Evolutionary conservation across 2,888 invertebrate genomes (phyloP), one percentile per base, ranked within the genome.

Genomic region (Tinea trinotella): DNA sequence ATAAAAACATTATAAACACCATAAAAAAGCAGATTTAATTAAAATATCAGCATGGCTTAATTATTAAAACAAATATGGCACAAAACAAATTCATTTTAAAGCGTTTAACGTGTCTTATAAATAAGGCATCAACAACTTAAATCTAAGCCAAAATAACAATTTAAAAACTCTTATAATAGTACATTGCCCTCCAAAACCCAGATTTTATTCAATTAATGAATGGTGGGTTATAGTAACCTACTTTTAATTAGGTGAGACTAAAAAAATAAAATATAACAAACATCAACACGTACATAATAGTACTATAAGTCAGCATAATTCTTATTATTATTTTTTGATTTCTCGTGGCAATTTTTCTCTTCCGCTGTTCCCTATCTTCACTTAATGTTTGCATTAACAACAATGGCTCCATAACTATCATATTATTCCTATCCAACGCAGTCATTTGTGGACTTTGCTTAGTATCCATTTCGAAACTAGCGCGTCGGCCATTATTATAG

Each of bases 251-350:
- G 35, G 52, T 13, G 18, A 81, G 66, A 62, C 81, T 78, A 57
- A 82, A 71, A 65, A 81, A 77, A 67, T 81, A 83, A 71, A 82
- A 83, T 15, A 79, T 67, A 62, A 82, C 62, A 60, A 83, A 68
- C 57, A 78, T 72, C 48, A 77, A 64, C 62, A 72, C 70, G 65
- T 83, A 83, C 60, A 74, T 61, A 58, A 73, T 59, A 13, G 72
- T 70, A 68, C 88, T 88, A 64, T 89, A 86, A 57, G 88, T 84
- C 61, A 90, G 85, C 64, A 90, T 76, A 59, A 88, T 77, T 65
- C 78, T 75, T 17, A 83, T 73, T 58, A 88, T 77, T 18, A 60
- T 56, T 54, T 56, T 57, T 48, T 59, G 59, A 10, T 57, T 54
- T 48, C 56, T 60, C 52, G 52, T 56, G 5, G 56, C 52, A 3